Evolutionary conservation across 1,140 invertebrate species (phyloP), one percentile per base, ranked within the genome.

Genomic region (Drosophila pachea): DNA sequence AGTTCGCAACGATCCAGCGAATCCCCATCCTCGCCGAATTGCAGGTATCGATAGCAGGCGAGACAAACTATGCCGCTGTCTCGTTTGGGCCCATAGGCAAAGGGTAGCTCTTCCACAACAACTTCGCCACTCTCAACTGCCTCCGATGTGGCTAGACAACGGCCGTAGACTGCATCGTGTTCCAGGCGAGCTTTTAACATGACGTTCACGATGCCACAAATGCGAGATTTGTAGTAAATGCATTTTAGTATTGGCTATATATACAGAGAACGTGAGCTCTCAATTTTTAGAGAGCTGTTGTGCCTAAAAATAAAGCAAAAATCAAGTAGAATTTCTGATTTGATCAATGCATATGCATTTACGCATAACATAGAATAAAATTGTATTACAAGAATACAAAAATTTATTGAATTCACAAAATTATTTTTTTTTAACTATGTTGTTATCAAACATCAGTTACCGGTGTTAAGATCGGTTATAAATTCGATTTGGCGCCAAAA

Each of bases 1-100:
- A 90, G 91, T 0, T 93, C 91, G 81, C 95, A 97, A 42, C 88
- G 78, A 49, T 88, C 83, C 54, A 87, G 62, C 0, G 87, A 86
- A 50, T 89, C 88, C 1, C 87, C 88, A 33, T 94, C 82, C 63
- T 90, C 88, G 47, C 91, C 89, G 68, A 91, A 90, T 83, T 91
- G 60, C 65, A 91, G 79, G 65, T 91, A 91, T 29, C 91, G 90
- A 78, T 94, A 94, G 79, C 95, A 97, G 4, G 93, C 92, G 4
- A 96, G 90, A 87, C 95, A 97, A 4, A 95, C 89, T 5, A 94
- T 93, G 9, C 90, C 90, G 45, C 91, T 90, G 82, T 92, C 92
- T 88, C 90, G 90, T 90, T 96, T 96, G 0, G 95, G 95, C 14
- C 95, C 95, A 31, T 94, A 91, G 7, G 93, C 92, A 62, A 96